Percentiles rank a stretch among this genome's conserved stretches.
phyloP scores from a whole-genome alignment of 2,113 vertebrate genomes.

The Engraulis encrasicolus region DNA sequence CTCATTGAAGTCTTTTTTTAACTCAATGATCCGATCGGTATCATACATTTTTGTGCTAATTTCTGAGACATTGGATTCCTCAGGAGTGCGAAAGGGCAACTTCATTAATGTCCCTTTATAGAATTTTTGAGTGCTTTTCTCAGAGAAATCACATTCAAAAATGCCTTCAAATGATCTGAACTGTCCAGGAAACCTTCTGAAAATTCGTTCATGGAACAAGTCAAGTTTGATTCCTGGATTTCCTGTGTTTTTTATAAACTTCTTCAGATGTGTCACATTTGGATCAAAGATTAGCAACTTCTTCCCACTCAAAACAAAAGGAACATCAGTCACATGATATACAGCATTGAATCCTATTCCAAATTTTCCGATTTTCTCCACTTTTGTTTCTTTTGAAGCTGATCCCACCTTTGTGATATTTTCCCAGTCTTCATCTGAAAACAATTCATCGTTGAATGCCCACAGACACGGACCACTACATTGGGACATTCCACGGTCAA shows the following conservation, averaged over 20 bases:
- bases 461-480: slow-evolving; percentile 87
- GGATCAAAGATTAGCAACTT: slow-evolving; percentile 83
- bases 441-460: slow-evolving; percentile 82
- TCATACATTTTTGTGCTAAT: slow-evolving; percentile 76
- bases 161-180: slow-evolving; percentile 78
- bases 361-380: slow-evolving; percentile 81
- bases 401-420: slow-evolving; percentile 80
- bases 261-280: slow-evolving; percentile 82
- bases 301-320: slow-evolving; percentile 79
- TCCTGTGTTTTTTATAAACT: slow-evolving; percentile 68
- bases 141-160: slow-evolving; percentile 75
- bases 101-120: slow-evolving; percentile 81
- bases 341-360: slow-evolving; percentile 86
- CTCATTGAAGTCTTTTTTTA: slow-evolving; percentile 67
- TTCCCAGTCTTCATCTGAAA: slow-evolving; percentile 77
- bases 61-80: slow-evolving; percentile 75
- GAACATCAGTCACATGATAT: slow-evolving; percentile 84
- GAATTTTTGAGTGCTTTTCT: slow-evolving; percentile 56
- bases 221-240: slow-evolving; percentile 82
- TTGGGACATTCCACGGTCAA: slow-evolving; percentile 78
- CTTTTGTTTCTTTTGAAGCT: slow-evolving; percentile 78
- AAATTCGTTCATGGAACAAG: slow-evolving; percentile 63
- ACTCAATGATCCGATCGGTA: slow-evolving; percentile 56
- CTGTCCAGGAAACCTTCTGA: slow-evolving; percentile 79
- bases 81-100: slow-evolving; percentile 80